Base-by-base conservation (phyloP, 1,140 invertebrate genomes). In the Parapsyche elsis region DNA sequence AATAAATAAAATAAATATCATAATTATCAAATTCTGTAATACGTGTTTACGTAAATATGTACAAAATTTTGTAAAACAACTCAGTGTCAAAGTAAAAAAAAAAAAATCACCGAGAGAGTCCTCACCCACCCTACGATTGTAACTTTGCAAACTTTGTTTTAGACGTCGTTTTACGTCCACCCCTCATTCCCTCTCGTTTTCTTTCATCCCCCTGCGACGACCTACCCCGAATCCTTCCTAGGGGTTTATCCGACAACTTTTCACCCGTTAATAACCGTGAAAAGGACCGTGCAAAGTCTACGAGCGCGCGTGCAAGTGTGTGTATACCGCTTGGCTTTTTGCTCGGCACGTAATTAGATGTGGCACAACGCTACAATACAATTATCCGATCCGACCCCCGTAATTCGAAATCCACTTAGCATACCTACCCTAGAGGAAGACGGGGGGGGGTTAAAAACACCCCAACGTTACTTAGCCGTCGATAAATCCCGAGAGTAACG, bases 351-450 rank as follows among this genome's bases (percentile, higher is more conserved):
- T 73, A 44, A 73, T 73, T 73, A 73, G 26, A 73, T 73, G 38
- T 19, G 71, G 71, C 71, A 45, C 24, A 9, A 73, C 71, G 71
- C 26, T 73, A 73, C 71, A 73, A 73, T 73, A 30, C 44, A 73
- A 73, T 73, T 73, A 73, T 12, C 19, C 24, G 23, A 73, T 73
- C 71, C 24, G 71, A 26, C 19, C 24, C 26, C 71, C 19, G 12
- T 45, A 12, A 73, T 44, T 73, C 26, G 71, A 45, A 73, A 73
- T 73, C 38, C 71, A 73, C 26, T 73, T 73, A 73, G 71, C 44
- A 26, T 45, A 73, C 71, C 61, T 21, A 30, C 21, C 61, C 61
- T 2, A 30, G 2, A 30, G 61, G 19, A 23, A 14, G 5, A 5
- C 61, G 14, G 61, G 14, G 16, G 49, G 16, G 49, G 16, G 49